phyloP scores from a whole-genome alignment of 1,140 invertebrate species.

The Nixonia krombeini region DNA sequence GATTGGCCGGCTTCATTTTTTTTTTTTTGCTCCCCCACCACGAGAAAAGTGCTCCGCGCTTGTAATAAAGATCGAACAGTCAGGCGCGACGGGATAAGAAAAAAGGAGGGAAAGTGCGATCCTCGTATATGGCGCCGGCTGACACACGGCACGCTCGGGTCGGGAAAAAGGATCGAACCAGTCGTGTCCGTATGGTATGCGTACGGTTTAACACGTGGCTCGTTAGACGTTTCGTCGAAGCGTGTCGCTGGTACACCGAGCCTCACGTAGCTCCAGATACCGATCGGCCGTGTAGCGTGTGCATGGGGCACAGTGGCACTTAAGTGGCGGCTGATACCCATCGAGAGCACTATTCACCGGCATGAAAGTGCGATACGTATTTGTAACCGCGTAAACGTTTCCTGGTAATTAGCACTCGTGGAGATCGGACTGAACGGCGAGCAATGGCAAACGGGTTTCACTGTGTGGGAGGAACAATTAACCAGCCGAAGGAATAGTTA shows the following conservation, averaged over 20 bases:
- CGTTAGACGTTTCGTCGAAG: conserved; percentile 56
- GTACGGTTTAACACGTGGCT: conserved; percentile 49
- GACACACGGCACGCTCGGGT: conserved; percentile 3
- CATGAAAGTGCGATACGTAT: conserved; percentile 32
- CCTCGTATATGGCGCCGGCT: not conserved
- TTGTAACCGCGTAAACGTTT: conserved; percentile 30
- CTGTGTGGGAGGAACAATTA: too few species aligned
- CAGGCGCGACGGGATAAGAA: not conserved
- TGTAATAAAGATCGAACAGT: too few species aligned
- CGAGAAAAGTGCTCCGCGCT: too few species aligned
- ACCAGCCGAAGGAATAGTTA: too few species aligned
- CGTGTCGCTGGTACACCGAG: conserved; percentile 33
- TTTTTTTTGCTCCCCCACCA: too few species aligned
- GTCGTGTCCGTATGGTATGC: conserved; percentile 21
- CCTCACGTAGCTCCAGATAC: conserved; percentile 32
- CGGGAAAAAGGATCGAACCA: not conserved
- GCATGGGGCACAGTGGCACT: conserved; percentile 17
- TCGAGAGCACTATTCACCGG: conserved; percentile 31
- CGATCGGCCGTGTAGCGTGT: conserved; percentile 23
- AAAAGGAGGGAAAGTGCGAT: conserved; percentile 2
- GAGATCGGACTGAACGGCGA: not conserved
- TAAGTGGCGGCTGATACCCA: conserved; percentile 27
- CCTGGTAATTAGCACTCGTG: conserved; percentile 27
- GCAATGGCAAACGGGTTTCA: not conserved
- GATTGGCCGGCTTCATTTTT: too few species aligned